phyloP scores from a whole-genome alignment of 2,113 vertebrate species.

The Lagopus leucura region DNA sequence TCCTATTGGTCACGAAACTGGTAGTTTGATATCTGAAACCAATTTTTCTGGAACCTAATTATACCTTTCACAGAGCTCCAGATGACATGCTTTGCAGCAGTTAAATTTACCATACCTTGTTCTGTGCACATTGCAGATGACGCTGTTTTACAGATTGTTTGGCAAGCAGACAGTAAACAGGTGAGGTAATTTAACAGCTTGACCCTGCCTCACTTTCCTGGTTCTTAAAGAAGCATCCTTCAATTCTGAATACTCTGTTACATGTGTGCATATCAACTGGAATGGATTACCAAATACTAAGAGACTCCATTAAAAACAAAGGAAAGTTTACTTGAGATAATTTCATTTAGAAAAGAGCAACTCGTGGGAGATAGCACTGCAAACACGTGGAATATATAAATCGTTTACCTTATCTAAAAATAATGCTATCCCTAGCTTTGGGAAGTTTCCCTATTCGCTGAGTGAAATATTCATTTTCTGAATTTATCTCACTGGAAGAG shows the following conservation, averaged over 20 bases:
- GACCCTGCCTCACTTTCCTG: neutral
- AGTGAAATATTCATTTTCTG: neutral
- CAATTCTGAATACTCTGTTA: neutral
- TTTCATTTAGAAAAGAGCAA: neutral
- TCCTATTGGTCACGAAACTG: neutral
- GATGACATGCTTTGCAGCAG: neutral
- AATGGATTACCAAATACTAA: neutral
- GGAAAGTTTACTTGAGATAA: neutral
- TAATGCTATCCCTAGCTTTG: neutral
- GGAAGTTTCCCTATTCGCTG: neutral
- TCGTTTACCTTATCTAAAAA: slow-evolving; percentile 21
- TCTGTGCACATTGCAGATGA: neutral
- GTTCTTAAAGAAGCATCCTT: neutral
- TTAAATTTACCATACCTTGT: neutral
- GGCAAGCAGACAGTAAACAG: neutral
- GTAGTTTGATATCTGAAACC: neutral
- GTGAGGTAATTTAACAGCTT: neutral
- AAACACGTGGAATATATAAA: neutral
- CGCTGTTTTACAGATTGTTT: neutral
- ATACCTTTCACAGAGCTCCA: neutral
- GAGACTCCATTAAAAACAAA: neutral
- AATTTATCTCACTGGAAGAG: slow-evolving; percentile 12
- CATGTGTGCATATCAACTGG: too few relatives aligned
- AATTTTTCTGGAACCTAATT: neutral
- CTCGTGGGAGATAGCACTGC: neutral